A percentile compares a stretch with the other conserved stretches of the same genome.
Conservation (phyloP, 2,113 vertebrate species). For the Scortum barcoo region DNA sequence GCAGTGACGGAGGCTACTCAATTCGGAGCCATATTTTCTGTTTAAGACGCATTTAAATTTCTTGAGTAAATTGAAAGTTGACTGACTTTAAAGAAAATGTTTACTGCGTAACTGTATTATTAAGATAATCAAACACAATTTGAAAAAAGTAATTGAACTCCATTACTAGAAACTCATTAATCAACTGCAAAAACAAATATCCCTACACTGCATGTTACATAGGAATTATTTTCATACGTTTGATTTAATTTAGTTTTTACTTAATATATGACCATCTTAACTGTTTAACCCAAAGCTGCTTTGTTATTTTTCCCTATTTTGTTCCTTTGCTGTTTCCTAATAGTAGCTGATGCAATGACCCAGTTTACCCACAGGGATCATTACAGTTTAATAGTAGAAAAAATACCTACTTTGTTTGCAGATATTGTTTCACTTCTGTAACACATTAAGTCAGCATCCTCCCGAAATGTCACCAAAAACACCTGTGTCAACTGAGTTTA, state of each 20-base stretch:
- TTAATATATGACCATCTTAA: not conserved
- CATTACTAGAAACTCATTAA: too few relatives aligned
- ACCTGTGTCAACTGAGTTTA: not conserved
- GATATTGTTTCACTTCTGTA: not conserved
- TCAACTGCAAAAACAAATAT: not conserved
- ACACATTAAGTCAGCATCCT: not conserved
- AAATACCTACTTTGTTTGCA: slow-evolving; percentile 12
- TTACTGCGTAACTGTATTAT: not conserved
- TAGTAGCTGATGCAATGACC: slow-evolving; percentile 22
- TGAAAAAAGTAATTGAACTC: not conserved
- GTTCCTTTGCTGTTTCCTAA: slow-evolving; percentile 12
- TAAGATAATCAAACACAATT: not conserved
- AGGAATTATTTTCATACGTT: not conserved
- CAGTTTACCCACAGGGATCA: slow-evolving; percentile 18
- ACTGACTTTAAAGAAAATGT: not conserved
- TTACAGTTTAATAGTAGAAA: slow-evolving; percentile 18
- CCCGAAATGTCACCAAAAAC: not conserved
- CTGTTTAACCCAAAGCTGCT: not conserved
- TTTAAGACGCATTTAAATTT: not conserved
- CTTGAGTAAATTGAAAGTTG: not conserved
- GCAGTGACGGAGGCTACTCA: not conserved
- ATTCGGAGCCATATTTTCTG: not conserved
- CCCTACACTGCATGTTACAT: not conserved
- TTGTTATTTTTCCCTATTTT: not conserved
- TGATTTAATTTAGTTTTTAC: not conserved